phyloP scores from a whole-genome alignment of 37 sponge, comb jelly and placozoan genomes.

The Ianthella basta region DNA sequence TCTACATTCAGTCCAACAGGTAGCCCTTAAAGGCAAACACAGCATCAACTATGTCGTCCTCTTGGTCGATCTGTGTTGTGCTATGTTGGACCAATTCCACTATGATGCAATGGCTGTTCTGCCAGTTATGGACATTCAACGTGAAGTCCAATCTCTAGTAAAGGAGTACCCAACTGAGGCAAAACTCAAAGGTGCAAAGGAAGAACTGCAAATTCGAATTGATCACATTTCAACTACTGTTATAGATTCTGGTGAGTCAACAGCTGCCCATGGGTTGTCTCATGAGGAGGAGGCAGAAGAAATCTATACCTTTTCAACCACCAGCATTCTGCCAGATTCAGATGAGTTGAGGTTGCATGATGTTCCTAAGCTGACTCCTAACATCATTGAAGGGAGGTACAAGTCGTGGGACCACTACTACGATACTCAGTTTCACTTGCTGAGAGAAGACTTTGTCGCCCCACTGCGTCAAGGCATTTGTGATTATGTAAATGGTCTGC shows the following conservation, averaged over 20 bases:
- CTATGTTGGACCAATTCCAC: background rate
- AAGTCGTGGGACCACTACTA: conserved; percentile 78
- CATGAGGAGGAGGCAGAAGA: conserved; percentile 34
- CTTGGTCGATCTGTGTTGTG: conserved; percentile 1
- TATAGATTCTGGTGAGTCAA: too few species aligned
- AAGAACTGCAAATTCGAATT: conserved; percentile 8
- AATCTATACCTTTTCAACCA: conserved; percentile 43
- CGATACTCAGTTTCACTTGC: conserved; percentile 83
- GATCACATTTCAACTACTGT: background rate
- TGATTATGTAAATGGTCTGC: conserved; percentile 39
- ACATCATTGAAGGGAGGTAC: conserved; percentile 63
- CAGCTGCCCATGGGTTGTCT: background rate
- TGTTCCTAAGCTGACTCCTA: conserved; percentile 53
- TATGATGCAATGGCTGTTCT: background rate
- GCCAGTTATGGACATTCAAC: background rate
- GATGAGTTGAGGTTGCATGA: conserved; percentile 40
- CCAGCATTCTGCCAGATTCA: conserved; percentile 57
- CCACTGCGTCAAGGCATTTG: conserved; percentile 80
- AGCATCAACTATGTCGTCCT: conserved; percentile 1
- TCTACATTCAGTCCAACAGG: too few species aligned
- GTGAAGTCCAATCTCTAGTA: background rate
- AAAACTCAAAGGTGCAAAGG: background rate
- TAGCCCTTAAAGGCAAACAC: too few species aligned
- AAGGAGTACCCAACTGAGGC: background rate
- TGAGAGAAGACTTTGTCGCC: conserved; percentile 89